Conservation (phyloP, 2,888 invertebrate genomes). For the Himalopsyche japonica region DNA sequence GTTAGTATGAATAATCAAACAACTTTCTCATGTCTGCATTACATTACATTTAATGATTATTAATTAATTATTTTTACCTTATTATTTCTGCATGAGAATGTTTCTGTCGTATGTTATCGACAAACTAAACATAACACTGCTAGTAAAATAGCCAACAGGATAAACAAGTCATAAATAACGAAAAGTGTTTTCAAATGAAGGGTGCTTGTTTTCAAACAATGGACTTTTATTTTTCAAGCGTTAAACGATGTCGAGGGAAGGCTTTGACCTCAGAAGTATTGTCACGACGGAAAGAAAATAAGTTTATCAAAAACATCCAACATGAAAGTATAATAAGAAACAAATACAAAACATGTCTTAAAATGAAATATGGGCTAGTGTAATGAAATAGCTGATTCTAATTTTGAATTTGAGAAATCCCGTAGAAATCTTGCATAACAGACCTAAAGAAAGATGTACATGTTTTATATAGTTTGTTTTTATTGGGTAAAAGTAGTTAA, state of each 20-base stretch:
- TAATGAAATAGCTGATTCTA: too few relatives aligned
- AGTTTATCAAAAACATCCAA: too few relatives aligned
- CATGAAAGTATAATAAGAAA: too few relatives aligned
- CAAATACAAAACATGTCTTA: too few relatives aligned
- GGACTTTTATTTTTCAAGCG: not conserved
- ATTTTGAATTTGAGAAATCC: too few relatives aligned
- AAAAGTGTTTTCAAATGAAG: not conserved
- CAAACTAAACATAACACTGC: not conserved
- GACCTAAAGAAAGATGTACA: not conserved
- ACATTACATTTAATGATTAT: too few relatives aligned
- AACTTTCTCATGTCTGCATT: too few relatives aligned
- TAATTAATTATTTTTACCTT: not conserved
- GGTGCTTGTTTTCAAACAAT: not conserved
- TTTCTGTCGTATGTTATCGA: not conserved
- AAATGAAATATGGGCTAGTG: too few relatives aligned
- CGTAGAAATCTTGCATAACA: not conserved
- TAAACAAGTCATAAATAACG: not conserved
- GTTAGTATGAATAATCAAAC: too few relatives aligned
- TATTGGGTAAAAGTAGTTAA: not conserved
- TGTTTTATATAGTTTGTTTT: too few relatives aligned
- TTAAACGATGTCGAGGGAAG: not conserved
- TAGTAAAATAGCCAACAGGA: not conserved
- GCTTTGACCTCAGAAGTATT: not conserved
- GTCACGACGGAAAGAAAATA: too few relatives aligned
- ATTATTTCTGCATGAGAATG: not conserved